Evolutionary conservation across 2,797 vertebrate genomes (phyloP).

Genomic region (Acanthornis magna): DNA sequence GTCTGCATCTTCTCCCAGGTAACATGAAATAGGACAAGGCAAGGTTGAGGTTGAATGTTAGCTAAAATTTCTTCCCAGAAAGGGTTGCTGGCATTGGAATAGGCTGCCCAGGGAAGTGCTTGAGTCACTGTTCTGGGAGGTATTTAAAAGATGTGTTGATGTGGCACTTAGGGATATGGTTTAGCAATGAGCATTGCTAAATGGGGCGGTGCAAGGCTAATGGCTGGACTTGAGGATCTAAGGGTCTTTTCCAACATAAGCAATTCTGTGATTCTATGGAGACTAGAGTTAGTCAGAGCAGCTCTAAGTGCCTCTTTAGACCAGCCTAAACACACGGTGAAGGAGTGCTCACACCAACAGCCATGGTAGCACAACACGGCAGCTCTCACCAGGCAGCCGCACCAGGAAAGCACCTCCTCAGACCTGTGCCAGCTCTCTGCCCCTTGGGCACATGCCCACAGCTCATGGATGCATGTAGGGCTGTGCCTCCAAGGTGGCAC

Average conservation of each 20-base stretch:
- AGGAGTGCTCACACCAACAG: accelerated
- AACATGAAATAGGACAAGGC: background rate
- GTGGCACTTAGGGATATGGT: background rate
- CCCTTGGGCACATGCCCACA: accelerated
- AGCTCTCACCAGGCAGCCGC: background rate
- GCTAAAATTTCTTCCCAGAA: background rate
- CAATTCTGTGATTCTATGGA: background rate
- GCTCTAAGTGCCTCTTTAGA: background rate
- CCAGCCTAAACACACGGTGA: accelerated
- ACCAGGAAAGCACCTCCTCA: background rate
- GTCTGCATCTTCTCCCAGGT: background rate
- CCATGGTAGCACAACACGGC: accelerated
- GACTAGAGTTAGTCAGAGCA: background rate
- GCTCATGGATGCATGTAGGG: accelerated
- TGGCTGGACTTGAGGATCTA: background rate
- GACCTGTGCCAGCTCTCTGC: background rate
- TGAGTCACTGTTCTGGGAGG: background rate
- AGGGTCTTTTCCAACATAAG: background rate
- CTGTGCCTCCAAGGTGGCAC: background rate
- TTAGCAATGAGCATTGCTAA: background rate
- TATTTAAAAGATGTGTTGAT: background rate
- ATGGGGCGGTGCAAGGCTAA: accelerated
- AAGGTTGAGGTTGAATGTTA: background rate
- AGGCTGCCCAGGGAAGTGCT: background rate
- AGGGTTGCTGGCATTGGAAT: background rate